A percentile compares a stretch with the other conserved stretches of the same genome.
Evolutionary conservation across 2,888 invertebrate species (phyloP).

Genomic region (Eledona agricola): DNA sequence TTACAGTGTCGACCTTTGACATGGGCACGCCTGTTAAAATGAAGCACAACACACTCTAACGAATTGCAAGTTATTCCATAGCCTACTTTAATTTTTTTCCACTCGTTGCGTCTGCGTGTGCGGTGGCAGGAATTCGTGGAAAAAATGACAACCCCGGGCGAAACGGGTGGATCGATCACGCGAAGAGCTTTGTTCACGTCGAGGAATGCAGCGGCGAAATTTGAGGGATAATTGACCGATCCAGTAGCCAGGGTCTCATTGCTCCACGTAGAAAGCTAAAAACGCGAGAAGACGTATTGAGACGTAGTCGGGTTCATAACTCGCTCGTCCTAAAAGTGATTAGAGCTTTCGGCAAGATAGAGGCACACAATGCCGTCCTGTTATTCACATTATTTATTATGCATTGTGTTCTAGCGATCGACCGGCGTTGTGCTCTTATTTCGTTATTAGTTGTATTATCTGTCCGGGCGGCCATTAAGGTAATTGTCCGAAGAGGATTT

Average conservation of each 20-base stretch:
- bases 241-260: conserved; percentile 23
- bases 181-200: conserved; percentile 53
- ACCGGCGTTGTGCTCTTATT: conserved; percentile 23
- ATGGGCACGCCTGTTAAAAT: too few relatives aligned
- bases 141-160: conserved; percentile 56
- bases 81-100: too few relatives aligned
- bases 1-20: too few relatives aligned
- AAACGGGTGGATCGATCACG: conserved; percentile 55
- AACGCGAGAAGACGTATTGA: too few relatives aligned
- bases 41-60: too few relatives aligned
- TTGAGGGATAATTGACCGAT: conserved; percentile 38
- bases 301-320: conserved; percentile 9
- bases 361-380: conserved; percentile 21
- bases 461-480: conserved; percentile 25
- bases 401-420: conserved; percentile 31
- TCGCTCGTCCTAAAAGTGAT: conserved; percentile 18
- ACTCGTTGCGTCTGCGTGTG: too few relatives aligned
- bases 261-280: conserved; percentile 15
- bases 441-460: conserved; percentile 35
- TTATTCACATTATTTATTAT: conserved; percentile 32
- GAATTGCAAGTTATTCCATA: too few relatives aligned
- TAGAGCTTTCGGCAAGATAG: conserved; percentile 24
- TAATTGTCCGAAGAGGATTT: conserved; percentile 32
- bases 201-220: conserved; percentile 51
- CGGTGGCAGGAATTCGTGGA: conserved; percentile 46